Conservation (phyloP, 1,140 invertebrate genomes). For the Hycleus phaleratus region DNA sequence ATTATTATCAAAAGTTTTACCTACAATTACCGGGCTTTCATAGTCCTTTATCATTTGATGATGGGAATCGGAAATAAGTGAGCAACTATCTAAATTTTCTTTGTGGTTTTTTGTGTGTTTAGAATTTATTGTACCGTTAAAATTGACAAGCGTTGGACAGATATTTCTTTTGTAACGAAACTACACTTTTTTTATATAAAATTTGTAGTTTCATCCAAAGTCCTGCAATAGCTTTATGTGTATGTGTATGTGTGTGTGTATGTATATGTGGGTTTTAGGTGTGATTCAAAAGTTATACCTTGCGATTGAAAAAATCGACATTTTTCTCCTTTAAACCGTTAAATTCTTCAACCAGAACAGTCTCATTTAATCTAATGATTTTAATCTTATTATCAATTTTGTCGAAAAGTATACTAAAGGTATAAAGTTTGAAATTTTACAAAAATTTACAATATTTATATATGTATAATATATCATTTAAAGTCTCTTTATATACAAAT, state of each 20-base stretch:
- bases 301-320: not conserved
- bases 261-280: not conserved
- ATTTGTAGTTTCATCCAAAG: no score
- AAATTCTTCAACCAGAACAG: not conserved
- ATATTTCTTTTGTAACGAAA: conserved; percentile 1
- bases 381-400: not conserved
- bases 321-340: not conserved
- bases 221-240: no score
- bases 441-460: conserved; percentile 10
- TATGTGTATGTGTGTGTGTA: conserved; percentile 1
- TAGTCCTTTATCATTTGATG: no score
- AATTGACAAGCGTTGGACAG: conserved; percentile 38
- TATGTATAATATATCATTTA: not conserved
- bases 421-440: conserved; percentile 16
- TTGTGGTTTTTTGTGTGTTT: conserved; percentile 1
- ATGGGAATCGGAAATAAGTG: conserved; percentile 8
- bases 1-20: no score
- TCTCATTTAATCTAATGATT: no score
- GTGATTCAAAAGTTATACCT: conserved; percentile 6
- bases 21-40: no score
- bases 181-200: no score
- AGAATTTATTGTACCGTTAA: conserved; percentile 31
- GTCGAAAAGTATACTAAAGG: not conserved
- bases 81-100: conserved; percentile 16
- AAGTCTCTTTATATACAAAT: conserved; percentile 12